Percentiles rank a stretch among this genome's conserved stretches.
phyloP scores from a whole-genome alignment of 2,888 invertebrate genomes.

The Reticulitermes lucifugus region DNA sequence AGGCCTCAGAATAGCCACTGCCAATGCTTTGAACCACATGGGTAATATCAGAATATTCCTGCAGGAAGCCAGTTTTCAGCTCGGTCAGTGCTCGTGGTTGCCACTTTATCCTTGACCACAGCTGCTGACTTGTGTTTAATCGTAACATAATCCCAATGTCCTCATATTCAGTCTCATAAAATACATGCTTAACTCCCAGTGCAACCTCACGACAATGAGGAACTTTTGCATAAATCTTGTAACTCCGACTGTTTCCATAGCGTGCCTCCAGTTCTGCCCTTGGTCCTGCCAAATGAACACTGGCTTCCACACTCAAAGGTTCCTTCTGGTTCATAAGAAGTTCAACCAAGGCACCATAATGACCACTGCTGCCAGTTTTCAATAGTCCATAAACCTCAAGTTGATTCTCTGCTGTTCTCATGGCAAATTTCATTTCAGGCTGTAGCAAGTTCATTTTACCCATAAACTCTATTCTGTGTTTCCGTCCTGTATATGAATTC shows the following conservation, averaged over 20 bases:
- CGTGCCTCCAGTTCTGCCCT: slow-evolving; percentile 51
- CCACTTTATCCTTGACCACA: slow-evolving; percentile 58
- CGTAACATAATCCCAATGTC: slow-evolving; percentile 56
- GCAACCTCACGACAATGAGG: slow-evolving; percentile 57
- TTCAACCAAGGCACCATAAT: slow-evolving; percentile 45
- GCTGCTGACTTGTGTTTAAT: slow-evolving; percentile 57
- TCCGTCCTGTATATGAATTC: slow-evolving; percentile 37
- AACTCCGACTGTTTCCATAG: slow-evolving; percentile 52
- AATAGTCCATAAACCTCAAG: slow-evolving; percentile 43
- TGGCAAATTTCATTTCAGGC: slow-evolving; percentile 42
- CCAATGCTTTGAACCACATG: slow-evolving; percentile 47
- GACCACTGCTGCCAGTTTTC: slow-evolving; percentile 21
- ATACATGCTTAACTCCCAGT: slow-evolving; percentile 55
- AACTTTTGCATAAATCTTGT: slow-evolving; percentile 56
- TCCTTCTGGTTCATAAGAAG: slow-evolving; percentile 54
- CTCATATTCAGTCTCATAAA: slow-evolving; percentile 55
- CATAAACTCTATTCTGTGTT: slow-evolving; percentile 44
- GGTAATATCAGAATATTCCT: slow-evolving; percentile 50
- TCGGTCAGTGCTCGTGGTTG: slow-evolving; percentile 56
- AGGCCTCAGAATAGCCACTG: slow-evolving; percentile 47
- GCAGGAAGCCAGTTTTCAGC: slow-evolving; percentile 47
- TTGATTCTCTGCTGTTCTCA: slow-evolving; percentile 48
- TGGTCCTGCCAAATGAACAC: slow-evolving; percentile 51
- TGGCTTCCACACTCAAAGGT: slow-evolving; percentile 52
- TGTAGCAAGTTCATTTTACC: slow-evolving; percentile 37